These are phyloP conservation scores for Aurelia aurita DNA, from an alignment of 30 jellyfish, hydroid and myxozoan genomes.

Conservation along the genomic window DNA sequence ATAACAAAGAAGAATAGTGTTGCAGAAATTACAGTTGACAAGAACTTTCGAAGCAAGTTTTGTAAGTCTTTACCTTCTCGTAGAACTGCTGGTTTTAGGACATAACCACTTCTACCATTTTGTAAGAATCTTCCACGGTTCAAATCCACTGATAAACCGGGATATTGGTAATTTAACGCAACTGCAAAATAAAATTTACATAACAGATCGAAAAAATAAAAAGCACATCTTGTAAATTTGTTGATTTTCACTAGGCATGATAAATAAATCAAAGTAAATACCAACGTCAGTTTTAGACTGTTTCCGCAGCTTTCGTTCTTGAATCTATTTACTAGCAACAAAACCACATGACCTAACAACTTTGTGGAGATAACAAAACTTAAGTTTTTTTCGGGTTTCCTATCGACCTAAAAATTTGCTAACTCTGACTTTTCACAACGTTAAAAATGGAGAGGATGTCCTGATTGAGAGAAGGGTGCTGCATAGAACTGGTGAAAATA, in stretches of 20 bases:
- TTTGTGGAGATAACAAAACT: no score
- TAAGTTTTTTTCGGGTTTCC: not conserved
- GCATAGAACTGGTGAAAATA: no score
- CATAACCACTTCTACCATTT: conserved; percentile 96
- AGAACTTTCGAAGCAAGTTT: not conserved
- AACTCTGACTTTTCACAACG: not conserved
- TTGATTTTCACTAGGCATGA: no score
- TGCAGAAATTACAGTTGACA: not conserved
- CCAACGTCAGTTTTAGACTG: no score
- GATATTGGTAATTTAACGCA: conserved; percentile 92
- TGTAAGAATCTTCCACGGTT: conserved; percentile 92
- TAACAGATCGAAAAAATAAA: no score
- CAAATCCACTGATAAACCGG: conserved; percentile 92
- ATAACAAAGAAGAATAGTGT: not conserved
- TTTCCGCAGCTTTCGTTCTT: no score
- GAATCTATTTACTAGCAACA: no score
- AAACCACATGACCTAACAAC: no score
- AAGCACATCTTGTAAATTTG: no score
- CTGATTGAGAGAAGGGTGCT: no score
- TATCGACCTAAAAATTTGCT: not conserved
- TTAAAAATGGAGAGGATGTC: no score
- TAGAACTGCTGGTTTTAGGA: conserved; percentile 92
- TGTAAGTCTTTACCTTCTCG: conserved; percentile 97
- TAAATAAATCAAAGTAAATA: no score
- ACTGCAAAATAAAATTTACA: conserved; percentile 46